Percentiles rank a stretch among this genome's conserved stretches.
Evolutionary conservation across 1,140 invertebrate species (phyloP).

Genomic region (Drosophila arizonae): DNA sequence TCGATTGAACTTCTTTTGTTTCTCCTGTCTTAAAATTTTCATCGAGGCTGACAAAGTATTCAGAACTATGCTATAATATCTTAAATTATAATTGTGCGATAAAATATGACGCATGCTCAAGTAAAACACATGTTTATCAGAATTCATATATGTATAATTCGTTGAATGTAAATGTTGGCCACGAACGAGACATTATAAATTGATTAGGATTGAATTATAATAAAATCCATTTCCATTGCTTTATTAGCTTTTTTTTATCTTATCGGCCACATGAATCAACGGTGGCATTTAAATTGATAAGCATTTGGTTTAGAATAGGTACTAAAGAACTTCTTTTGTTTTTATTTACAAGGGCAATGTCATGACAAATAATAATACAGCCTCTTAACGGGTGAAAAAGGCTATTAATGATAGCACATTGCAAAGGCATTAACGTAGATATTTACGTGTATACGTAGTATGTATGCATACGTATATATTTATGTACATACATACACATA

Average conservation of each 20-base stretch:
- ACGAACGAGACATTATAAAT: not conserved
- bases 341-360: conserved; percentile 35
- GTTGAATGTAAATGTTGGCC: too few species aligned
- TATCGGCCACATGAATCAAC: not conserved
- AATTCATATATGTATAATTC: too few species aligned
- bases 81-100: not conserved
- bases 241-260: not conserved
- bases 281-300: conserved; percentile 29
- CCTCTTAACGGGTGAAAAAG: not conserved
- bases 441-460: too few species aligned
- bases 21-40: too few species aligned
- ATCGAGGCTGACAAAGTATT: too few species aligned
- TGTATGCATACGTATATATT: too few species aligned
- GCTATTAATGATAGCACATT: not conserved
- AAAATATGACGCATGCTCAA: not conserved
- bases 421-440: too few species aligned
- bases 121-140: too few species aligned
- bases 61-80: too few species aligned
- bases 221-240: not conserved
- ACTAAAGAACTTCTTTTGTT: conserved; percentile 66
- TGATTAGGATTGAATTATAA: not conserved
- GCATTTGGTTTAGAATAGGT: conserved; percentile 31
- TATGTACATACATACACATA: not conserved
- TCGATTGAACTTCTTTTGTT: not conserved
- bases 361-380: not conserved